These are phyloP conservation scores for Nesoenas mayeri DNA, from an alignment of 2,113 vertebrate species.

Conservation along the genomic window DNA sequence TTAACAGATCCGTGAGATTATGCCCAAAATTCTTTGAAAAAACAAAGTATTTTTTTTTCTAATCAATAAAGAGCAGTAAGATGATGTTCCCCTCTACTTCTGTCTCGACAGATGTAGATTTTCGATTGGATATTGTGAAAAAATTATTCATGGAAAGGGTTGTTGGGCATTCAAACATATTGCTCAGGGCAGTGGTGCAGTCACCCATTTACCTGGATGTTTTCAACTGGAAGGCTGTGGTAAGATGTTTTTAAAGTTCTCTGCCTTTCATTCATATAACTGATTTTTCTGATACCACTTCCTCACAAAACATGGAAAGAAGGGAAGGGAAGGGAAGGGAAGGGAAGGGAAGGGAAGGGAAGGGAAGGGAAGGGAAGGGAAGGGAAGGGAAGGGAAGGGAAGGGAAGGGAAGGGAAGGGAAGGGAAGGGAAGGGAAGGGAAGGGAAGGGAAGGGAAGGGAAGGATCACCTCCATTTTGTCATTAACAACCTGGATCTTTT, in stretches of 20 bases:
- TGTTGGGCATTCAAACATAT: too few species aligned
- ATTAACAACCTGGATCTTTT: constrained; percentile 44
- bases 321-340: too few species aligned
- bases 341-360: too few species aligned
- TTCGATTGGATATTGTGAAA: too few species aligned
- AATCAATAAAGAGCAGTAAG: not conserved
- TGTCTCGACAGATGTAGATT: not conserved
- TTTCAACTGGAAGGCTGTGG: not conserved
- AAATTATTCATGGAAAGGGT: too few species aligned
- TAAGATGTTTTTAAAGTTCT: not conserved
- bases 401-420: too few species aligned
- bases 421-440: too few species aligned
- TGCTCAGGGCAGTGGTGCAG: too few species aligned
- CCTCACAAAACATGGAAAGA: not conserved
- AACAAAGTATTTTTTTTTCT: not conserved
- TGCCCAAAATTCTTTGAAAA: not conserved
- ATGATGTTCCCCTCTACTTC: not conserved
- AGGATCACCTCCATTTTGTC: not conserved
- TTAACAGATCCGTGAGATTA: not conserved
- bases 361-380: too few species aligned
- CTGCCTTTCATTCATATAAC: not conserved
- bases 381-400: too few species aligned
- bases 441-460: too few species aligned
- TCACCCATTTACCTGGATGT: not conserved
- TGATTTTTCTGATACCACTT: not conserved